Evolutionary conservation across 1,140 invertebrate genomes (phyloP).

Genomic region (Rhagoletis pomonella): DNA sequence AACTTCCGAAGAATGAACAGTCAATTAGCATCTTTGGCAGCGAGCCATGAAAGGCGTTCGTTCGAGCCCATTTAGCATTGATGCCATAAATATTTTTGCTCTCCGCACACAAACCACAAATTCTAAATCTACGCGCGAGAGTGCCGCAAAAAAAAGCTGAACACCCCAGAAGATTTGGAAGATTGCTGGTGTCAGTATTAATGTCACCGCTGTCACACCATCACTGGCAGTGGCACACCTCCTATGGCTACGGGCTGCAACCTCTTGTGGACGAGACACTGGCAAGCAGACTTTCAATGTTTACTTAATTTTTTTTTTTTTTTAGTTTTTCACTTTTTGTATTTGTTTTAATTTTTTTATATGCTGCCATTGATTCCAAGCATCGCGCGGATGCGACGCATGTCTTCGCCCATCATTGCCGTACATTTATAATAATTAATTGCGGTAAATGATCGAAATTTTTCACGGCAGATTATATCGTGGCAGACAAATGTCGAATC

Average conservation of each 20-base stretch:
- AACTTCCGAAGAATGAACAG: constrained; percentile 13
- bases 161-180: constrained; percentile 20
- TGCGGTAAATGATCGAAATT: constrained; percentile 40
- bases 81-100: constrained; percentile 31
- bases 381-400: neutral
- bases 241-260: neutral
- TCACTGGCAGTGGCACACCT: constrained; percentile 11
- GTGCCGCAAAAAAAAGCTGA: neutral
- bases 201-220: constrained; percentile 35
- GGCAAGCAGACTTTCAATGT: neutral
- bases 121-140: neutral
- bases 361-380: neutral
- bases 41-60: constrained; percentile 1
- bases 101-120: neutral
- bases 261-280: neutral
- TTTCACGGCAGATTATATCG: constrained; percentile 22
- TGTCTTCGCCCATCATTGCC: constrained; percentile 11
- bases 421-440: constrained; percentile 45
- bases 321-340: constrained; percentile 2
- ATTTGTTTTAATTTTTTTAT: neutral
- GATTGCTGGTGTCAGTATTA: constrained; percentile 45
- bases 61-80: constrained; percentile 35
- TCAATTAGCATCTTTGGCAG: neutral
- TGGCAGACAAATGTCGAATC: constrained; percentile 15
- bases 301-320: constrained; percentile 17